Base-by-base conservation (phyloP, 2,888 invertebrate genomes). In the Elegia similella region DNA sequence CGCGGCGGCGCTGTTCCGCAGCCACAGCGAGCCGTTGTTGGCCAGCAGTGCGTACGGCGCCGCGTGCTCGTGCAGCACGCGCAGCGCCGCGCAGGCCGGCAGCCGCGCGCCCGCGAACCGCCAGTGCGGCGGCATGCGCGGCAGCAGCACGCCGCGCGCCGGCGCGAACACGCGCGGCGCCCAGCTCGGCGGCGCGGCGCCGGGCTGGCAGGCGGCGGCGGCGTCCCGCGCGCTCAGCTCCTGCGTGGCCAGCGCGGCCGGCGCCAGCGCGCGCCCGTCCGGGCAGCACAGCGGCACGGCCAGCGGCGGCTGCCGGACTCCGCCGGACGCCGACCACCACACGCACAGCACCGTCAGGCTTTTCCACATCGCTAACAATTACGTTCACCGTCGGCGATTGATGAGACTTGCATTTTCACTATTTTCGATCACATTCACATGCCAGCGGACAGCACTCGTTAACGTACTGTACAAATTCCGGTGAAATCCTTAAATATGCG, bases 21-120 rank as follows among this genome's bases (percentile, higher is more conserved):
- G 76, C 68, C 92, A 86, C 57, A 95, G 86, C 8, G 93, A 93
- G 0, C 95, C 96, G 77, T 94, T 94, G 64, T 93, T 93, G 60
- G 95, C 92, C n/a, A 95, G 80, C 44, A 94, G 75, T 68, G 92
- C 94, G 74, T 84, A 90, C 47, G 82, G 75, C 50, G 84, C 88
- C 46, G 86, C 80, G 63, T 84, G 84, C 63, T 84, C 88, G 32
- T 73, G 87, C 63, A 84, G 71, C 62, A 80, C 82, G 59, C 83
- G 84, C 69, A 85, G 69, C 58, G 68, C 68, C 42, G 53, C 75
- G 68, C 81, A 76, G n/a, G 63, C 67, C 55, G 84, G 94, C 86
- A 67, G 72, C 63, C 62, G 92, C 79, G 57, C 79, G 48, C 79
- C 79, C 17, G 76, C 68, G 48, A 89, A 68, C 42, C 74, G 76